These are phyloP conservation scores for Yoshiicerus persimilis DNA, from an alignment of 1,140 invertebrate genomes.

Conservation along the genomic window DNA sequence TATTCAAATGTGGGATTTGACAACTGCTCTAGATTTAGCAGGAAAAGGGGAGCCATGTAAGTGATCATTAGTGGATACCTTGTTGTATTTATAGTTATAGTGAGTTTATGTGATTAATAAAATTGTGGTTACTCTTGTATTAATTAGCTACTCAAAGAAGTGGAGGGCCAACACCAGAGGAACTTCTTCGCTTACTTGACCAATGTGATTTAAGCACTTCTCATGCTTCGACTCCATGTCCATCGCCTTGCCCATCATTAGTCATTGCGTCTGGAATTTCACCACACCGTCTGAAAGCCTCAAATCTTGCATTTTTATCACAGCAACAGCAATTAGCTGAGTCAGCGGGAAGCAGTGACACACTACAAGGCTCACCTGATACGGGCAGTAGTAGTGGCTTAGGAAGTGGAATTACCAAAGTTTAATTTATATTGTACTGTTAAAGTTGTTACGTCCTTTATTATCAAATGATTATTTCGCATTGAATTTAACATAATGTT, in stretches of 20 bases:
- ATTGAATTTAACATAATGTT: not conserved
- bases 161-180: slow-evolving; percentile 85
- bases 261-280: slow-evolving; percentile 54
- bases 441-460: not conserved
- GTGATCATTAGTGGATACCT: not conserved
- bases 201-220: slow-evolving; percentile 89
- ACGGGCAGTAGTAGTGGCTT: not conserved
- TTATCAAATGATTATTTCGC: not conserved
- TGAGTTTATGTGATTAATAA: not conserved
- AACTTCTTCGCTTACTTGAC: slow-evolving; percentile 84
- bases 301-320: slow-evolving; percentile 72
- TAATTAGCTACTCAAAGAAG: slow-evolving; percentile 57
- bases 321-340: slow-evolving; percentile 27
- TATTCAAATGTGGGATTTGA: slow-evolving; percentile 98
- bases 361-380: not conserved
- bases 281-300: slow-evolving; percentile 68
- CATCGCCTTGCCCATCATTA: slow-evolving; percentile 74
- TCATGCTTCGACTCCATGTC: slow-evolving; percentile 78
- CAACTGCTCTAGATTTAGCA: slow-evolving; percentile 84
- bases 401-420: not conserved
- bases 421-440: not conserved
- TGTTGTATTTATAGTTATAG: not conserved
- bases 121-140: not conserved
- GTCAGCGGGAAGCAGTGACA: not conserved
- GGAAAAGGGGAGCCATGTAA: slow-evolving; percentile 67